Evolutionary conservation across 2,113 vertebrate species (phyloP), one percentile per base, ranked within the genome.

Genomic region (Aspiorhynchus laticeps): DNA sequence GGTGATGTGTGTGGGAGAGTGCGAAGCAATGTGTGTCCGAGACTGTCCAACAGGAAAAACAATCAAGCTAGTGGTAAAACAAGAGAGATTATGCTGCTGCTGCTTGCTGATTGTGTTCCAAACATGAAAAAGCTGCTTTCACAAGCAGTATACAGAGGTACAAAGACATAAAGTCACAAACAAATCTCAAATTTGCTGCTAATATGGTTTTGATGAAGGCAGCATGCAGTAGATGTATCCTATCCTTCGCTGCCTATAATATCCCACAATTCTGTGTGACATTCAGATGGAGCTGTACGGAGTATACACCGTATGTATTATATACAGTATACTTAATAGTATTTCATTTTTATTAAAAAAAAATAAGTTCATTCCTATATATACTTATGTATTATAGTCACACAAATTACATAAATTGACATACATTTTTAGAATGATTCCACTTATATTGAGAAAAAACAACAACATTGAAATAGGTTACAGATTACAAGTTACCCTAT

Each of bases 11-110:
- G 91, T 87, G 80, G 63, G n/a, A 90, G 83, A 88, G 79, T 81
- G 83, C 86, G 88, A 92, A 91, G 91, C 86, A 90, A 87, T 91
- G 91, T 91, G 87, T 90, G 90, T 91, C 86, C 48, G 5, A 85
- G 87, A 87, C 73, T 92, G 36, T 46, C 71, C 82, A 26, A 93
- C 28, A 48, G 19, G 11, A 56, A 71, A 84, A 8, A 71, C 83
- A 38, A 74, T 74, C 46, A 75, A 11, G 46, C 48, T 6, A n/a
- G 31, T 26, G 48, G 7, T 56, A 56, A 84, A 74, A 84, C 69
- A 43, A 31, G 67, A 56, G 33, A 19, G 83, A 74, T 38, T 28
- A n/a, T 43, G 21, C 7, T 41, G 63, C 17, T 46, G 67, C 19
- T 48, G 71, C 33, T 24, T 73, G 69, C 38, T 41, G 10, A 12